These are phyloP conservation scores for Xenotilapia flavipinnis DNA, from an alignment of 2,113 vertebrate species.

Conservation along the genomic window DNA sequence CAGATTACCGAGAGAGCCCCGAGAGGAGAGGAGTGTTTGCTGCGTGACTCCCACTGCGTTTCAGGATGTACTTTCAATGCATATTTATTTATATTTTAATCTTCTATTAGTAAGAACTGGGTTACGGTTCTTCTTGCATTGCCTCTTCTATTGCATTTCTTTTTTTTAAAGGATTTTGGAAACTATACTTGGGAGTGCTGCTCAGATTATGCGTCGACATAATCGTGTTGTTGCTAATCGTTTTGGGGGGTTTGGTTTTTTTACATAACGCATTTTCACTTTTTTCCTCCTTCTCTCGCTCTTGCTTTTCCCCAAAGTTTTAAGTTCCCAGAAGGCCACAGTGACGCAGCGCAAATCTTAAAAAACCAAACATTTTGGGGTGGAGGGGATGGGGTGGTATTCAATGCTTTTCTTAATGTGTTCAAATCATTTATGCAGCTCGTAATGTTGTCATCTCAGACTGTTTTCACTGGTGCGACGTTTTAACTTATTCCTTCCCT, in stretches of 20 bases:
- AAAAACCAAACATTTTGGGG: not conserved
- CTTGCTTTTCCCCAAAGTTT: not conserved
- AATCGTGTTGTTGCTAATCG: not conserved
- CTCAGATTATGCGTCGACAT: not conserved
- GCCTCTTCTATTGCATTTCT: not conserved
- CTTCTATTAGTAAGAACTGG: not conserved
- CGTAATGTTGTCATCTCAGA: constrained; percentile 53
- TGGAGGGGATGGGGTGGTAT: not conserved
- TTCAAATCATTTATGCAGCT: constrained; percentile 18
- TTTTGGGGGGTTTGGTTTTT: not conserved
- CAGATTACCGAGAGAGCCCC: not conserved
- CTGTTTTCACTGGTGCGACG: constrained; percentile 55
- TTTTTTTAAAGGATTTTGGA: not conserved
- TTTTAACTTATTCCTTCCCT: constrained; percentile 72
- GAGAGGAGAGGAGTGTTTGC: not conserved
- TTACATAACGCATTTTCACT: not conserved
- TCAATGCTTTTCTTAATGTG: constrained; percentile 31
- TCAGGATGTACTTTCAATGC: not conserved
- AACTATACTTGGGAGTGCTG: not conserved
- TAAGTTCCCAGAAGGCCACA: not conserved
- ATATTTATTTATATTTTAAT: not conserved
- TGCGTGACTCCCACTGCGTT: not conserved
- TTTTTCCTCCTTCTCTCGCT: not conserved
- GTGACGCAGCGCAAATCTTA: not conserved
- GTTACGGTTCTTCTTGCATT: not conserved